Conservation (phyloP, 2,888 invertebrate species). For the Oithona nana region DNA sequence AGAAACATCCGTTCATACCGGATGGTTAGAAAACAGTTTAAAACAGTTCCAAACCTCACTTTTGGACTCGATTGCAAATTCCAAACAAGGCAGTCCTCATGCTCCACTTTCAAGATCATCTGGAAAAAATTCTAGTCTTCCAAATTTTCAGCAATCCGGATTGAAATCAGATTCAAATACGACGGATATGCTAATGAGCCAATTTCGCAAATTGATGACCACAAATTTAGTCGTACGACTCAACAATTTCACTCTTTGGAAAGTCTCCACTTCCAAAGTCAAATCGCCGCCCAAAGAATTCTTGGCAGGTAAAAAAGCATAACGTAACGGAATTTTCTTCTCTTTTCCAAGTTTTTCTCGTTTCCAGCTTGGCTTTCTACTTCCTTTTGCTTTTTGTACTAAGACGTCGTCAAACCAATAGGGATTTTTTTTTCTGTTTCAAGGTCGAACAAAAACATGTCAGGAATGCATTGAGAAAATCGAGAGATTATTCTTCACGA, state of each 20-base stretch:
- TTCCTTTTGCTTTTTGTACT: too few species aligned
- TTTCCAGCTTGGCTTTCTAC: too few species aligned
- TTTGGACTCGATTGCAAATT: slow-evolving; percentile 18
- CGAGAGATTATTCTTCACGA: too few species aligned
- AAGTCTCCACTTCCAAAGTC: slow-evolving; percentile 45
- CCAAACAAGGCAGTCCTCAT: slow-evolving; percentile 42
- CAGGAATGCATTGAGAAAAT: too few species aligned
- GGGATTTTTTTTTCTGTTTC: too few species aligned
- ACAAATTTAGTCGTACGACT: slow-evolving; percentile 72
- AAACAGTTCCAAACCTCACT: slow-evolving; percentile 19
- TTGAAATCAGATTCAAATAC: not conserved
- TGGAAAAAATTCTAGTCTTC: too few species aligned
- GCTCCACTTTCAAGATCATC: slow-evolving; percentile 34
- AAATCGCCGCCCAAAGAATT: slow-evolving; percentile 61
- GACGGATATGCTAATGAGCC: not conserved
- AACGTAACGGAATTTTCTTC: too few species aligned
- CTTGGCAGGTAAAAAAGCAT: slow-evolving; percentile 44
- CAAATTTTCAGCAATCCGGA: too few species aligned
- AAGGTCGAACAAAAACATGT: too few species aligned
- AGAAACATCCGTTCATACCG: slow-evolving; percentile 18
- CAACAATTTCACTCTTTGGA: slow-evolving; percentile 73
- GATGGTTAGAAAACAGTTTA: slow-evolving; percentile 19
- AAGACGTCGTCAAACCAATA: too few species aligned
- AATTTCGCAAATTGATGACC: slow-evolving; percentile 59
- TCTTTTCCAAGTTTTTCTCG: too few species aligned